Evolutionary conservation across 2,113 vertebrate species (phyloP), one percentile per base, ranked within the genome.

Genomic region (Stomatorhinus ivindoensis): DNA sequence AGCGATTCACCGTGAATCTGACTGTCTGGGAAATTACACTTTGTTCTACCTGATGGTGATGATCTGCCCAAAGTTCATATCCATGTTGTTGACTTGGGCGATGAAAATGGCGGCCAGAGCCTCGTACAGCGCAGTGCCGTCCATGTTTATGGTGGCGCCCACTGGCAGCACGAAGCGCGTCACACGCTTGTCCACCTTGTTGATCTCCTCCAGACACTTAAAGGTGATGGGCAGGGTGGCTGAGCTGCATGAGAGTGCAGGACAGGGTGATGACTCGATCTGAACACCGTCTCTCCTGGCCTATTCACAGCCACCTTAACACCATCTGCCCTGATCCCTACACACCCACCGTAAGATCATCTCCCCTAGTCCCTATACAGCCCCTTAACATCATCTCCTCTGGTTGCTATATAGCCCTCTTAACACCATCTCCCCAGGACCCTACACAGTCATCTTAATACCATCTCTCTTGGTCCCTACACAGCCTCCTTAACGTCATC

Each of bases 141-240:
- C 98, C 98, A 99, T 99, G 94, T 98, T 98, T 92, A 99, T 99
- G 89, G 98, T 99, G 88, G 98, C 98, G 3, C 98, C 98, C 10
- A 99, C 98, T 0, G 98, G 98, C 17, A 99, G 95, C 88, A 99
- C 96, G 3, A 99, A 99, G 88, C 98, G 97, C 21, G 98, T 99
- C 92, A 99, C 95, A 1, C 98, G 94, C 90, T 98, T 99, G 92
- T 99, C 98, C 46, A 99, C 97, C 3, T 95, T 96, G 39, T 98
- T 99, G 94, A 98, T 99, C 92, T 99, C 97, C 92, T 99, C 98
- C 92, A 99, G 95, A 89, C 98, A 99, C 90, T 97, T 99, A 91
- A 99, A 99, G 5, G 98, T 99, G 93, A 99, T 95, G 11, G 98
- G 98, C 19, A 99, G 95, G 3, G 98, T 99, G 91, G 98, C 98